Evolutionary conservation across 2,797 vertebrate genomes (phyloP), one percentile per base, ranked within the genome.

Genomic region (Sparidentex hasta): DNA sequence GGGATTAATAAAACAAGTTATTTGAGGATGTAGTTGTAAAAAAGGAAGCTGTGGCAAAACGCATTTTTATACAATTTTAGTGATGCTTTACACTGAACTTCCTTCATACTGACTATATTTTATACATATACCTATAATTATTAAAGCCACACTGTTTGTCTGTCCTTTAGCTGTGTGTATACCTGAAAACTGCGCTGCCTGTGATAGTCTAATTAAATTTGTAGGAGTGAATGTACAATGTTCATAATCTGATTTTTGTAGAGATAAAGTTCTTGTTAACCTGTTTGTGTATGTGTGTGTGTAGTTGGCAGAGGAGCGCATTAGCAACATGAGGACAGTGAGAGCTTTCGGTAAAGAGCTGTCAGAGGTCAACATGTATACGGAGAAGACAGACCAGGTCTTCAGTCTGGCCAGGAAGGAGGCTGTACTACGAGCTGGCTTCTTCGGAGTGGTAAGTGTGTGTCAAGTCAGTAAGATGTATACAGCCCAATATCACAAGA

Each of bases 281-380:
- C 11, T 78, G 18, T 78, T 9, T 80, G 43, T 87, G 11, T 76
- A 7, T 81, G 14, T 69, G 20, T 80, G 46, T 86, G 13, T 74
- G 9, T 81, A 99, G 98, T 91, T 99, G 88, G 98, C 98, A 38
- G 98, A 99, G 86, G 98, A 99, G 86, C 95, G 97, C 16, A 97
- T 99, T 43, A 96, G 98, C 91, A 99, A 98, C 86, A 88, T 99
- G 76, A 94, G 98, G 84, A 99, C 98, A 1, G 97, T 99, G 75
- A 94, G 98, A 67, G 97, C 97, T 52, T 99, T 99, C 78, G 97
- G 97, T 21, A 98, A 99, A 89, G 98, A 99, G 92, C 75, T 95
- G 85, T 91, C 91, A 7, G 98, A 99, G 88, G 95, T 97, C 73
- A 76, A 90, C 68, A 94, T 92, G 23, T 99, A 99, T 46, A 88